Percentiles rank a stretch among this genome's conserved stretches.
Conservation (phyloP, 2,113 vertebrate species). For the Eublepharis macularius region DNA sequence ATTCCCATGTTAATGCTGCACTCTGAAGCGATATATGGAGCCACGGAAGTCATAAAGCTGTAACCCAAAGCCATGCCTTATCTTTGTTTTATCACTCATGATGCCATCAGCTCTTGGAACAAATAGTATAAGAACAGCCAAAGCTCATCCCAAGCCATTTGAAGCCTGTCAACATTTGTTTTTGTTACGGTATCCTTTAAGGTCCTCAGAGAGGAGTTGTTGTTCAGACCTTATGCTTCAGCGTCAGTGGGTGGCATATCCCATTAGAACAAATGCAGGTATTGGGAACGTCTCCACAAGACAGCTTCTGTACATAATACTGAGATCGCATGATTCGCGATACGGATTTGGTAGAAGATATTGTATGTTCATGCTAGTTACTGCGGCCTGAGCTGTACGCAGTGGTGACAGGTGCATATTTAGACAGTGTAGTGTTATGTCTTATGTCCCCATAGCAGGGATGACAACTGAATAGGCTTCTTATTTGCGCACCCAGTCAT, state of each 20-base stretch:
- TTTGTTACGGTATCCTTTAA: not conserved
- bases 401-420: not conserved
- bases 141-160: not conserved
- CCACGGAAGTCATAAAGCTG: not conserved
- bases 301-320: no score
- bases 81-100: not conserved
- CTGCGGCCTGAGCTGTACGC: not conserved
- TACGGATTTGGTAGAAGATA: no score
- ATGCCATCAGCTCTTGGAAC: conserved; percentile 5
- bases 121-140: not conserved
- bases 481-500: no score
- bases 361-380: not conserved
- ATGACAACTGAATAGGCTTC: no score
- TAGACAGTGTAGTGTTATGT: not conserved
- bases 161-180: not conserved
- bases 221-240: no score
- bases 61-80: not conserved
- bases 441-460: not conserved
- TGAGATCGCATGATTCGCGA: no score
- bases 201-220: no score
- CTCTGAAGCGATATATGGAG: not conserved
- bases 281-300: no score
- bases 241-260: no score
- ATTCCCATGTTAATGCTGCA: no score
- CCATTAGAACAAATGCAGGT: no score